Evolutionary conservation across 2,888 invertebrate genomes (phyloP).

Genomic region (Troides aeacus): DNA sequence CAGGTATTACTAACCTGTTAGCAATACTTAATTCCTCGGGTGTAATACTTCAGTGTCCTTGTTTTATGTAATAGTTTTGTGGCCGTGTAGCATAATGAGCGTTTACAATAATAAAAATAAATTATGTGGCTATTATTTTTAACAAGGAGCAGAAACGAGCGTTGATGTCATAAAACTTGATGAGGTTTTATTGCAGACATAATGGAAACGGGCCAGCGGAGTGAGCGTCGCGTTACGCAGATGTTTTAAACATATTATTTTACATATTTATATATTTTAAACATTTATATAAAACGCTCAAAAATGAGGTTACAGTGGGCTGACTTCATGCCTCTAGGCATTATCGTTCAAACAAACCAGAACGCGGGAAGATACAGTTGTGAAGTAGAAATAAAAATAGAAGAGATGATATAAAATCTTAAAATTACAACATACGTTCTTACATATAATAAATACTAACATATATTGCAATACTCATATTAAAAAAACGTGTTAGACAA

Average conservation of each 20-base stretch:
- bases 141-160: slow-evolving; percentile 28
- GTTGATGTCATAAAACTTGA: slow-evolving; percentile 27
- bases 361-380: no score
- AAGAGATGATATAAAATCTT: no score
- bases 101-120: slow-evolving; percentile 20
- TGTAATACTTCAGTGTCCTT: not conserved
- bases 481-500: no score
- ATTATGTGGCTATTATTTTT: slow-evolving; percentile 27
- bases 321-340: no score
- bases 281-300: no score
- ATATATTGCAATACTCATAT: no score
- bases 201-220: slow-evolving; percentile 25
- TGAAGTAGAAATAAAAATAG: no score
- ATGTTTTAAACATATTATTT: slow-evolving; percentile 22
- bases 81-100: not conserved
- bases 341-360: no score
- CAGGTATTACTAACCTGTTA: no score
- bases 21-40: not conserved
- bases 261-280: not conserved
- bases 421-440: no score
- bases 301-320: no score
- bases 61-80: not conserved
- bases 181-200: slow-evolving; percentile 27
- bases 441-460: no score
- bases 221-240: slow-evolving; percentile 17